These are phyloP conservation scores for Otolemur crassicaudatus DNA, from an alignment of 2,797 vertebrate genomes.

Conservation along the genomic window DNA sequence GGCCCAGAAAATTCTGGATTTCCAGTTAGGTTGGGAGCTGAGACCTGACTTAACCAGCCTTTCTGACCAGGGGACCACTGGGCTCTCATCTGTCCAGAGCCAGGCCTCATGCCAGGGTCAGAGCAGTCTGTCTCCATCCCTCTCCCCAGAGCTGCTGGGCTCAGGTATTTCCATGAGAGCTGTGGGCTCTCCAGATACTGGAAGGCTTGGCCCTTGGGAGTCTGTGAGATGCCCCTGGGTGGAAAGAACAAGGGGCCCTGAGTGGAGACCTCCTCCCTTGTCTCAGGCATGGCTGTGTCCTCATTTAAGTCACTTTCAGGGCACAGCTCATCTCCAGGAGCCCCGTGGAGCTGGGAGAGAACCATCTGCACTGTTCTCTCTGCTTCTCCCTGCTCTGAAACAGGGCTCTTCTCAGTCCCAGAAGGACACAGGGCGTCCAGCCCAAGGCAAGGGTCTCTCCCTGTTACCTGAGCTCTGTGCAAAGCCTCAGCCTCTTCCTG, in stretches of 20 bases:
- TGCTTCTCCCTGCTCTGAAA: background rate
- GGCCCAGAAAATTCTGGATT: background rate
- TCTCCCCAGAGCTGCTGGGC: background rate
- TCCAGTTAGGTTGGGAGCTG: background rate
- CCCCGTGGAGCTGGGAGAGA: no score
- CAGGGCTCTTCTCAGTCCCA: background rate
- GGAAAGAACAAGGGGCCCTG: background rate
- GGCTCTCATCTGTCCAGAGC: background rate
- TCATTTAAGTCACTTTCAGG: background rate
- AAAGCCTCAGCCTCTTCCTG: background rate
- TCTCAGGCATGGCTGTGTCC: background rate
- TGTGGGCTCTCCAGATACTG: background rate
- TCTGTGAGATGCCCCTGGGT: background rate
- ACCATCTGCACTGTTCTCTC: fast-evolving
- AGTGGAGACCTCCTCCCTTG: fast-evolving
- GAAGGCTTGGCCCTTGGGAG: fast-evolving
- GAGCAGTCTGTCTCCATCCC: background rate
- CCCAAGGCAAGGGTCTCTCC: fast-evolving
- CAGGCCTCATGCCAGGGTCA: background rate
- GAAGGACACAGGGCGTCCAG: fast-evolving
- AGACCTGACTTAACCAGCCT: background rate
- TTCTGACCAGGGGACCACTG: no score
- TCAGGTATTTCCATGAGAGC: fast-evolving
- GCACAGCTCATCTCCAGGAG: no score
- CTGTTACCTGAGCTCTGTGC: background rate